These are phyloP conservation scores for Platerodrilus igneus DNA, from an alignment of 2,888 invertebrate species.

Conservation along the genomic window DNA sequence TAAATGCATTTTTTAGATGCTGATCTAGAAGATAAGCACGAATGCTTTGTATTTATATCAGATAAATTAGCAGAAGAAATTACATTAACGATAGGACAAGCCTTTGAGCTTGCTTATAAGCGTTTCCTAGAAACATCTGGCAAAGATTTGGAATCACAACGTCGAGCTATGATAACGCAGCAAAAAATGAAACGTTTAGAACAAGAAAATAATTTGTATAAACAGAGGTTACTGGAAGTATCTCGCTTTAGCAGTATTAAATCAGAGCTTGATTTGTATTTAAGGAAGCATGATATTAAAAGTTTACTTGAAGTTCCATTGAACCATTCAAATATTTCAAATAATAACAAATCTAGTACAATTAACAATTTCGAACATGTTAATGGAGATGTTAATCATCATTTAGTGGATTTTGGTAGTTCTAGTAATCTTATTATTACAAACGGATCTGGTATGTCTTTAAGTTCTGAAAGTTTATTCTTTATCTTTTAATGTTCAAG, in stretches of 20 bases:
- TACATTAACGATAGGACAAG: slow-evolving; percentile 95
- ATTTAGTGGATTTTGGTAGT: slow-evolving; percentile 41
- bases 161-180: slow-evolving; percentile 70
- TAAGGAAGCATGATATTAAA: slow-evolving; percentile 51
- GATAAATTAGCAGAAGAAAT: slow-evolving; percentile 97
- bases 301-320: slow-evolving; percentile 50
- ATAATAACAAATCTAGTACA: slow-evolving; percentile 18
- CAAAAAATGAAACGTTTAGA: slow-evolving; percentile 85
- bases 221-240: slow-evolving; percentile 71
- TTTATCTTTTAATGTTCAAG: slow-evolving; percentile 8
- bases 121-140: slow-evolving; percentile 90
- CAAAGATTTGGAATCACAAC: slow-evolving; percentile 80
- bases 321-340: slow-evolving; percentile 41
- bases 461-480: not conserved
- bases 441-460: slow-evolving; percentile 39
- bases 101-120: slow-evolving; percentile 95
- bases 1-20: slow-evolving; percentile 50
- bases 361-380: slow-evolving; percentile 26
- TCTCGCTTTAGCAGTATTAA: slow-evolving; percentile 51
- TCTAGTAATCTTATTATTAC: slow-evolving; percentile 29
- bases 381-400: slow-evolving; percentile 21
- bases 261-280: slow-evolving; percentile 51
- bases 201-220: slow-evolving; percentile 77
- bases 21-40: slow-evolving; percentile 71
- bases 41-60: slow-evolving; percentile 95